Evolutionary conservation across 2,113 vertebrate species (phyloP).

Genomic region (Oreochromis spilurus): DNA sequence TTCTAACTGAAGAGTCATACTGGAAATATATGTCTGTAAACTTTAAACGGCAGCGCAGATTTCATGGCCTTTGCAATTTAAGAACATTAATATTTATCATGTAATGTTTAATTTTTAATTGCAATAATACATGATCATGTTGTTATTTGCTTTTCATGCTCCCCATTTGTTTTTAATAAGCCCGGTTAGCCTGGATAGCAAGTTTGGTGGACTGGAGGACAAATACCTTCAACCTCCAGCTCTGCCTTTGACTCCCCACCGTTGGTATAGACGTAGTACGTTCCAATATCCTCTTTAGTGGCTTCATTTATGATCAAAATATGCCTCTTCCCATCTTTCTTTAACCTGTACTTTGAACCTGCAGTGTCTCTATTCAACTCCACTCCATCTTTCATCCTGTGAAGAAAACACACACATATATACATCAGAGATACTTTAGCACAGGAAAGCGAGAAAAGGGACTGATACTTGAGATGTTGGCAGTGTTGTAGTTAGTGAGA

Average conservation of each 20-base stretch:
- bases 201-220: not conserved
- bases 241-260: constrained; percentile 86
- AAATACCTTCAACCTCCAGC: constrained; percentile 84
- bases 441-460: not conserved
- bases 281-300: constrained; percentile 76
- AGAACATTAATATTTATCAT: not conserved
- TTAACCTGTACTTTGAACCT: constrained; percentile 84
- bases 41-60: not conserved
- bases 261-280: constrained; percentile 78
- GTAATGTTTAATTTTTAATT: not conserved
- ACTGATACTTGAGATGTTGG: not conserved
- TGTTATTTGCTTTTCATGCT: not conserved
- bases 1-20: not conserved
- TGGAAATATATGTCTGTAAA: not conserved
- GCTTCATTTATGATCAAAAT: constrained; percentile 84
- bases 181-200: not conserved
- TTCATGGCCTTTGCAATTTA: not conserved
- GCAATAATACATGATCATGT: not conserved
- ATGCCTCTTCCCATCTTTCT: constrained; percentile 87
- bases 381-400: constrained; percentile 87
- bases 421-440: not conserved
- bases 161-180: not conserved
- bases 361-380: constrained; percentile 81
- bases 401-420: not conserved
- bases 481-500: not conserved